These are phyloP conservation scores for Diachasma alloeum DNA, from an alignment of 1,140 invertebrate genomes.

Conservation along the genomic window DNA sequence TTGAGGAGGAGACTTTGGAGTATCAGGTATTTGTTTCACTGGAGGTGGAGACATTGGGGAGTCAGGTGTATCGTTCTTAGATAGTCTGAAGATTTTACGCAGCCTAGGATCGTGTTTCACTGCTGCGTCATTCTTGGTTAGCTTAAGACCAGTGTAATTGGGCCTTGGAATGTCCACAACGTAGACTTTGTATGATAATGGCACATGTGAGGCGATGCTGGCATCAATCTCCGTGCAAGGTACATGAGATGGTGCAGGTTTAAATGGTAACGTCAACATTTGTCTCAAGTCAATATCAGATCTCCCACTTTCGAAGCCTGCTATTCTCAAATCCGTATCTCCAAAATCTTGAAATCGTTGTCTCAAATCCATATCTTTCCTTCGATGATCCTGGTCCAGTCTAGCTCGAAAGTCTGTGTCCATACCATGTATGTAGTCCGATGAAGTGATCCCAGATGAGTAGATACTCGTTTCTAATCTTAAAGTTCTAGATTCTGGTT, in stretches of 20 bases:
- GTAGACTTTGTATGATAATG: conserved; percentile 74
- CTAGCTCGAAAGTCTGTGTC: conserved; percentile 57
- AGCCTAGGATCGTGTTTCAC: conserved; percentile 76
- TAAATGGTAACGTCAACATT: conserved; percentile 75
- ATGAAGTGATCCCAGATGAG: conserved; percentile 57
- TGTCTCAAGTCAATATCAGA: conserved; percentile 79
- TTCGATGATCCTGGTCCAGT: conserved; percentile 58
- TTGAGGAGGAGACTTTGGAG: conserved; percentile 56
- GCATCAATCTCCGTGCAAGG: conserved; percentile 87
- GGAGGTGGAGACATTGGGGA: conserved; percentile 60
- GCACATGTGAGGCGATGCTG: conserved; percentile 78
- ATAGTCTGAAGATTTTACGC: conserved; percentile 76
- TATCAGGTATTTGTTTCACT: conserved; percentile 45
- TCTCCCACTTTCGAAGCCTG: conserved; percentile 46
- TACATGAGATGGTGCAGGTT: conserved; percentile 78
- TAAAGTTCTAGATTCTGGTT: conserved; percentile 43
- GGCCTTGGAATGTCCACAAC: conserved; percentile 76
- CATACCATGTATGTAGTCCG: conserved; percentile 46
- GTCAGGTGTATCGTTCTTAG: conserved; percentile 65
- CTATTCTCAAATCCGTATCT: conserved; percentile 60
- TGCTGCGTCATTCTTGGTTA: conserved; percentile 75
- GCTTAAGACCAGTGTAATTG: conserved; percentile 77
- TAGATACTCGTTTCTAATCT: conserved; percentile 60
- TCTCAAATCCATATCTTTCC: conserved; percentile 70
- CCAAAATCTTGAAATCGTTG: conserved; percentile 58